Evolutionary conservation across 64 coral and sea anemone species (phyloP).

Genomic region (Orbicella faveolata): DNA sequence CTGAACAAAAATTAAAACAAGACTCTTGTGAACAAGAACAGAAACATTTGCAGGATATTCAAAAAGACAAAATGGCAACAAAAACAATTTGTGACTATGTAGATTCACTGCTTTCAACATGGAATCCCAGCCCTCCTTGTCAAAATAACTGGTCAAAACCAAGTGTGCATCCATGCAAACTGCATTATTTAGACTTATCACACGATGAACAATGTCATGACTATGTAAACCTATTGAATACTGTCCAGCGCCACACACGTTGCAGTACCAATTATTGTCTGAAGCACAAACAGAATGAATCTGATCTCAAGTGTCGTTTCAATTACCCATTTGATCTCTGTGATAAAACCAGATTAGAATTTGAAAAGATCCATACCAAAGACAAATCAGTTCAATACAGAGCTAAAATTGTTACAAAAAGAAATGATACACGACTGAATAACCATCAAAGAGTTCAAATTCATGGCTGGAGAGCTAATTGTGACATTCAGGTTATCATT

Average conservation of each 20-base stretch:
- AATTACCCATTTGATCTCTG: no score
- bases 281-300: slow-evolving; percentile 36
- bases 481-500: slow-evolving; percentile 57
- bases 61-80: slow-evolving; percentile 56
- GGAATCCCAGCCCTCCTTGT: slow-evolving; percentile 58
- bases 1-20: no score
- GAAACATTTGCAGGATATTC: no score
- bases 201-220: slow-evolving; percentile 28
- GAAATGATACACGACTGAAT: slow-evolving; percentile 49
- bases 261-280: slow-evolving; percentile 54
- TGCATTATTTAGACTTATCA: slow-evolving; percentile 24
- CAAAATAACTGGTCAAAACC: slow-evolving; percentile 60
- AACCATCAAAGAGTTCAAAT: no score
- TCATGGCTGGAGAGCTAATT: slow-evolving; percentile 57
- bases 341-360: no score
- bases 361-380: slow-evolving; percentile 37
- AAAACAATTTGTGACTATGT: slow-evolving; percentile 45
- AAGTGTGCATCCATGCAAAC: slow-evolving; percentile 54
- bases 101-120: slow-evolving; percentile 50
- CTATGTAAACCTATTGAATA: slow-evolving; percentile 51
- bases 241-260: slow-evolving; percentile 44
- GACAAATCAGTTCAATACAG: slow-evolving; percentile 14
- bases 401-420: slow-evolving; percentile 36
- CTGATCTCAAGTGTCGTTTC: no score
- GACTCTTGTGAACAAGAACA: no score